A percentile compares a stretch with the other conserved stretches of the same genome.
Conservation (phyloP, 2,888 invertebrate species). For the Anthrax anthrax region DNA sequence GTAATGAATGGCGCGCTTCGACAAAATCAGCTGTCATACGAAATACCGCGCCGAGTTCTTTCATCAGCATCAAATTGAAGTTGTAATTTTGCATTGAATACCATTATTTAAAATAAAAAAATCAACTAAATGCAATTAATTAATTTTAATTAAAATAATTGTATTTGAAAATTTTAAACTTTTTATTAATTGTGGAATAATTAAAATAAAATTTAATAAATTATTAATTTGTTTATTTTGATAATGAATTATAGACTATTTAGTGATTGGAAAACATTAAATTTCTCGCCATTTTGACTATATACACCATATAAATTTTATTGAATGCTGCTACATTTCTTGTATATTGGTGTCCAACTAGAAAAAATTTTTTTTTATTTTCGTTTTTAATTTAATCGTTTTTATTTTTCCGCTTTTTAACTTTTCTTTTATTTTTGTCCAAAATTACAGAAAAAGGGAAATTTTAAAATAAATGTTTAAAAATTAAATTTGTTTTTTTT, state of each 20-base stretch:
- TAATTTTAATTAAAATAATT: conserved; percentile 2
- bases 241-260: neutral
- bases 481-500: no score
- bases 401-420: no score
- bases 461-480: no score
- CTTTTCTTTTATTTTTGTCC: no score
- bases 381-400: no score
- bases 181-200: conserved; percentile 7
- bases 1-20: conserved; percentile 22
- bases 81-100: conserved; percentile 12
- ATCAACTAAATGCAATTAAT: conserved; percentile 1
- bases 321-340: no score
- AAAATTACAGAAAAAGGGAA: no score
- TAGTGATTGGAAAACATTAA: conserved; percentile 8
- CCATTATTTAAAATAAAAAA: conserved; percentile 7
- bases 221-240: neutral
- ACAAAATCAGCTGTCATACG: conserved; percentile 19
- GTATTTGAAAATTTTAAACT: conserved; percentile 4
- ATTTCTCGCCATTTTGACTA: conserved; percentile 12
- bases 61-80: conserved; percentile 9
- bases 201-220: conserved; percentile 8
- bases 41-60: conserved; percentile 13
- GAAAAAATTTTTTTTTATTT: neutral
- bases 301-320: no score
- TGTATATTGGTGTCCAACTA: conserved; percentile 6